Percentiles rank a stretch among this genome's conserved stretches.
phyloP scores from a whole-genome alignment of 2,888 invertebrate genomes.

The Luperina nickerlii region DNA sequence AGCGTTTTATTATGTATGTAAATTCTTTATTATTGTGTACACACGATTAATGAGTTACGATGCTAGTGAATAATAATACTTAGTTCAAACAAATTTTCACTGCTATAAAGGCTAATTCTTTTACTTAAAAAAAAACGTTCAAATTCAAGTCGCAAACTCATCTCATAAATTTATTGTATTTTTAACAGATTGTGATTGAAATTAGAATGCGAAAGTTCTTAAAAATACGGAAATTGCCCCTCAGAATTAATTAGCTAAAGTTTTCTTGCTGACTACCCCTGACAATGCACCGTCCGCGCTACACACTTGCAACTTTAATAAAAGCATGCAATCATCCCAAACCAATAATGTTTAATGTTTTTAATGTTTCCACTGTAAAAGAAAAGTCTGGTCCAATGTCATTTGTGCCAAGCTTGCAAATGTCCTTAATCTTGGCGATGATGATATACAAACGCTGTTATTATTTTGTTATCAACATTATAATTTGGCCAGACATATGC shows the following conservation, averaged over 20 bases:
- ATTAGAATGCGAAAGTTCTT: neutral
- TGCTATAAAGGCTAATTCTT: too few relatives aligned
- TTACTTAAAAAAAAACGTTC: too few relatives aligned
- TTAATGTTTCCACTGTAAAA: neutral
- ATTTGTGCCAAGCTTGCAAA: neutral
- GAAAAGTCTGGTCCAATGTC: neutral
- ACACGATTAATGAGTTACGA: neutral
- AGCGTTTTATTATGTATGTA: neutral
- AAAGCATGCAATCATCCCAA: neutral
- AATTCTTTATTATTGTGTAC: neutral
- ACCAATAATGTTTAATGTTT: neutral
- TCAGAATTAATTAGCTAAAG: too few relatives aligned
- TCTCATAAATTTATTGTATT: too few relatives aligned
- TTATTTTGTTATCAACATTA: conserved; percentile 4
- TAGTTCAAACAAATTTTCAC: too few relatives aligned
- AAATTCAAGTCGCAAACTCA: neutral
- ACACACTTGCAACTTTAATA: neutral
- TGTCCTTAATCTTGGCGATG: neutral
- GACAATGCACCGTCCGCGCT: neutral
- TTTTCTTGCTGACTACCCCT: neutral
- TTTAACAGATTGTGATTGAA: too few relatives aligned
- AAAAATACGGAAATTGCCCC: neutral
- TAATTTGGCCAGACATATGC: conserved; percentile 1
- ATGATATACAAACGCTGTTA: neutral
- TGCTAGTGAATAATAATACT: neutral